Conservation (phyloP, 2,113 vertebrate genomes). For the Herpailurus yagouaroundi region DNA sequence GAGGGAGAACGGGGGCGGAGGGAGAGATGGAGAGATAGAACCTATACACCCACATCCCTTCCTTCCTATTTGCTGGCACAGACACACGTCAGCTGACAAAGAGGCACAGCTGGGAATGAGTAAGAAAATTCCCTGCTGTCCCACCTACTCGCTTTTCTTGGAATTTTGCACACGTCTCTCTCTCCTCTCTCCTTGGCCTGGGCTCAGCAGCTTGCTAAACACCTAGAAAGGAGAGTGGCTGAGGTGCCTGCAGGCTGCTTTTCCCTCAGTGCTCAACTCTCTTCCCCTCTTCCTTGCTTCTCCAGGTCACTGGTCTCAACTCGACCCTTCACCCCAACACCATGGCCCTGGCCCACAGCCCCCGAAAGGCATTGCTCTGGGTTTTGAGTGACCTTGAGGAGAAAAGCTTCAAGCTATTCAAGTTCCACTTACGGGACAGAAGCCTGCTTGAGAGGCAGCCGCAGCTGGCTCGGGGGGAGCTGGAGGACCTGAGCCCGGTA, state of each 20-base stretch:
- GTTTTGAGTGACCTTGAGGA: constrained; percentile 63
- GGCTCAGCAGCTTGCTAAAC: background rate
- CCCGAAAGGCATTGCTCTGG: constrained; percentile 19
- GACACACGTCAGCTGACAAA: background rate
- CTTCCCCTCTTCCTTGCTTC: background rate
- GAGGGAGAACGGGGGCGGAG: background rate
- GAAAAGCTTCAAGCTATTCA: constrained; percentile 55
- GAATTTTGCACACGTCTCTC: background rate
- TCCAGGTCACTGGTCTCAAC: background rate
- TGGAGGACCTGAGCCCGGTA: constrained; percentile 24
- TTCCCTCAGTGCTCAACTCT: background rate
- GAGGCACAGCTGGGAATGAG: background rate
- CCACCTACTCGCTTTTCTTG: background rate
- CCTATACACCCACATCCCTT: background rate
- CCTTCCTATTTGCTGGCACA: background rate
- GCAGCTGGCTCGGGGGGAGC: constrained; percentile 6
- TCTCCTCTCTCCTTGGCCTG: background rate
- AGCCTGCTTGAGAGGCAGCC: background rate
- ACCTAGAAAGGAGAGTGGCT: background rate
- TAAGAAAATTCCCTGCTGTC: background rate
- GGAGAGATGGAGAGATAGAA: background rate
- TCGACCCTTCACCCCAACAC: background rate
- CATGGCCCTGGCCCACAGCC: background rate
- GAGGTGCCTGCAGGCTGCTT: background rate
- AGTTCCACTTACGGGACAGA: constrained; percentile 40